These are phyloP conservation scores for Slavum lentiscoides DNA, from an alignment of 2,888 invertebrate species.

Conservation along the genomic window DNA sequence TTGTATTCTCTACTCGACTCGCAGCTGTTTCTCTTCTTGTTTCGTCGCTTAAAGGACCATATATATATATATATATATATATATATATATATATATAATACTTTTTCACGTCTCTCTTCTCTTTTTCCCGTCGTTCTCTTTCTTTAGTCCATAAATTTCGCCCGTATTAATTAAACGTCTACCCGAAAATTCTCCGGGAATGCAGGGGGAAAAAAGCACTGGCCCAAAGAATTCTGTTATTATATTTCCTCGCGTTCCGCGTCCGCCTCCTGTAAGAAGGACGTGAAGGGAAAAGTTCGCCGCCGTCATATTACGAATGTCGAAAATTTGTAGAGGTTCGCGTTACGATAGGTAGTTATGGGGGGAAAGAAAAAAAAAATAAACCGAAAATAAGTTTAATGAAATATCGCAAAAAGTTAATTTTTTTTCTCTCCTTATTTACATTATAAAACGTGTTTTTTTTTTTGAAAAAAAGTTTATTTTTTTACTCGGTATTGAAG, in stretches of 20 bases:
- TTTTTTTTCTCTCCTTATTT: constrained; percentile 1
- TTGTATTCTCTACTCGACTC: constrained; percentile 22
- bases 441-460: constrained; percentile 15
- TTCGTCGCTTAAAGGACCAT: neutral
- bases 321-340: constrained; percentile 24
- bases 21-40: constrained; percentile 30
- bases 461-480: neutral
- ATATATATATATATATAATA: neutral
- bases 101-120: neutral
- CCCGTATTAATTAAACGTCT: constrained; percentile 51
- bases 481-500: constrained; percentile 13
- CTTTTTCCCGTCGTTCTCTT: neutral
- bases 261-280: neutral
- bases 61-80: neutral
- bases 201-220: constrained; percentile 4
- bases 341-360: neutral
- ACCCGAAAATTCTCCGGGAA: constrained; percentile 32
- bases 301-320: constrained; percentile 42
- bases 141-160: constrained; percentile 37
- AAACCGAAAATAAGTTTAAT: constrained; percentile 24
- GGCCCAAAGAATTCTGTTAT: constrained; percentile 42
- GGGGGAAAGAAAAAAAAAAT: constrained; percentile 5
- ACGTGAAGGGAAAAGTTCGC: constrained; percentile 7
- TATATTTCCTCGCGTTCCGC: neutral
- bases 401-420: constrained; percentile 24